phyloP scores from a whole-genome alignment of 2,888 invertebrate species.

The Uloborus plumipes region DNA sequence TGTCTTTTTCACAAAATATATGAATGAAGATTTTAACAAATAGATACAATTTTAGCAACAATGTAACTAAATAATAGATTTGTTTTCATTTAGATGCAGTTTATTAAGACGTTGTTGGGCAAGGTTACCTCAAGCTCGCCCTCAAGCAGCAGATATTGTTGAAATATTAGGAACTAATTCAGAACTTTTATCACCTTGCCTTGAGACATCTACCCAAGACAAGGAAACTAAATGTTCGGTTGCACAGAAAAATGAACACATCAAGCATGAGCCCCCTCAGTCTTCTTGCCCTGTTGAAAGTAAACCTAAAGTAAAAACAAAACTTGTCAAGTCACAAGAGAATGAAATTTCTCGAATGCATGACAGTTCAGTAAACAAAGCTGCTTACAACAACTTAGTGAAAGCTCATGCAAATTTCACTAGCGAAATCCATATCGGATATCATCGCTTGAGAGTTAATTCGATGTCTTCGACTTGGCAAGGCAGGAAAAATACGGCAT shows the following conservation, averaged over 20 bases:
- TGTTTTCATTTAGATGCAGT: conserved; percentile 72
- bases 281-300: too few relatives aligned
- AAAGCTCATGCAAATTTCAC: too few relatives aligned
- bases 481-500: conserved; percentile 23
- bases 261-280: not conserved
- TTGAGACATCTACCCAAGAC: conserved; percentile 74
- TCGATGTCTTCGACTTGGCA: conserved; percentile 55
- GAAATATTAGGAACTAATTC: conserved; percentile 85
- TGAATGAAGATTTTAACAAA: too few relatives aligned
- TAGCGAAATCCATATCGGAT: too few relatives aligned
- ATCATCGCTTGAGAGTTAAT: conserved; percentile 31
- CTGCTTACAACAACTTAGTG: too few relatives aligned
- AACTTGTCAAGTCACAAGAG: conserved; percentile 26
- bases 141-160: conserved; percentile 83
- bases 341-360: not conserved
- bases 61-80: too few relatives aligned
- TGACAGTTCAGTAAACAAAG: too few relatives aligned
- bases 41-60: too few relatives aligned
- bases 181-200: conserved; percentile 82
- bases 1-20: too few relatives aligned
- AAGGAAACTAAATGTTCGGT: conserved; percentile 49
- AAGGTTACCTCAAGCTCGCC: conserved; percentile 79
- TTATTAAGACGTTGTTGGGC: conserved; percentile 87
- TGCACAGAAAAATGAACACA: conserved; percentile 14
- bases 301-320: not conserved